Evolutionary conservation across 2,797 vertebrate genomes (phyloP).

Genomic region (Chaetophractus vellerosus): DNA sequence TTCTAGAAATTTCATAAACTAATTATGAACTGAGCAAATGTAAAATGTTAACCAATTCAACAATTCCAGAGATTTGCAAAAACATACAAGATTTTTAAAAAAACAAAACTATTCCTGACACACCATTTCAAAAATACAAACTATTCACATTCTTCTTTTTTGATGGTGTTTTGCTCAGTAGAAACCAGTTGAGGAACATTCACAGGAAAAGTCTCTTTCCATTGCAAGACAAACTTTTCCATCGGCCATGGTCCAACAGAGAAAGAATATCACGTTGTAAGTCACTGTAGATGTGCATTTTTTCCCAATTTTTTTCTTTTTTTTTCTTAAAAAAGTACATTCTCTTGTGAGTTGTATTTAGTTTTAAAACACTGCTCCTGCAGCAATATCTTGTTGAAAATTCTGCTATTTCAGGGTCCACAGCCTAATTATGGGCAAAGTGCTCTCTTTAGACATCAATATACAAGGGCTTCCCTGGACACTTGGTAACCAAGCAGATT

Average conservation of each 20-base stretch:
- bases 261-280: constrained; percentile 65
- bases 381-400: constrained; percentile 85
- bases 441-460: constrained; percentile 88
- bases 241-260: constrained; percentile 66
- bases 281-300: constrained; percentile 75
- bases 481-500: constrained; percentile 83
- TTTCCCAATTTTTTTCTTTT: background rate
- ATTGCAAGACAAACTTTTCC: constrained; percentile 79
- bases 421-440: constrained; percentile 87
- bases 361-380: constrained; percentile 83
- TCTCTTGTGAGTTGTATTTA: constrained; percentile 84
- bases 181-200: constrained; percentile 82
- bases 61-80: constrained; percentile 85
- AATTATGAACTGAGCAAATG: constrained; percentile 85
- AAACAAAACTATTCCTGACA: constrained; percentile 66
- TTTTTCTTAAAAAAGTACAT: constrained; percentile 81
- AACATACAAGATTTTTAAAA: constrained; percentile 67
- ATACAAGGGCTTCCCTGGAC: constrained; percentile 86
- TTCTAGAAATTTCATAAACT: constrained; percentile 82
- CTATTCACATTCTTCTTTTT: constrained; percentile 78
- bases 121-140: constrained; percentile 86
- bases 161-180: constrained; percentile 81
- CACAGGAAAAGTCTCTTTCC: constrained; percentile 82
- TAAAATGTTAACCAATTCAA: constrained; percentile 85
- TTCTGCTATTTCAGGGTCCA: constrained; percentile 85